Evolutionary conservation across 2,797 vertebrate genomes (phyloP).

Genomic region (Brachyalestes nurse): DNA sequence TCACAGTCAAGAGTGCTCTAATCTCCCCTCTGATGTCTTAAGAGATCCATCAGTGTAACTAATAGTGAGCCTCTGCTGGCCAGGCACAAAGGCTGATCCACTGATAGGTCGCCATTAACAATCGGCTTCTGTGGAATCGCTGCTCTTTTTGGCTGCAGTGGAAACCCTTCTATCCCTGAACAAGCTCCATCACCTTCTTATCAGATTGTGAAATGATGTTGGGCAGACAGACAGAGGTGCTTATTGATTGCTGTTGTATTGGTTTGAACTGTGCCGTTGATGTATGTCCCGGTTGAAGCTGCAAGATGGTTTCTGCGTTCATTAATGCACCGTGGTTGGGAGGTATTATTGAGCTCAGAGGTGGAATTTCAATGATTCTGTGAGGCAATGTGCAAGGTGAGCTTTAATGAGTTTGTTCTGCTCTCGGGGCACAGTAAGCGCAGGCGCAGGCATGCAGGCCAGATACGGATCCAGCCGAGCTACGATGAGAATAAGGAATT

Average conservation of each 20-base stretch:
- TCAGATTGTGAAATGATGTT: slow-evolving; percentile 10
- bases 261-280: slow-evolving; percentile 1
- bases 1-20: slow-evolving; percentile 58
- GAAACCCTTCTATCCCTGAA: slow-evolving; percentile 7
- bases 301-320: slow-evolving; percentile 17
- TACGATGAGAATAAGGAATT: slow-evolving; percentile 42
- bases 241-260: slow-evolving; percentile 26
- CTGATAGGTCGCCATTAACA: slow-evolving; percentile 42
- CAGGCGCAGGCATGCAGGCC: slow-evolving; percentile 3
- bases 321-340: slow-evolving; percentile 27
- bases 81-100: slow-evolving; percentile 45
- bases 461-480: background rate
- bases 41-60: slow-evolving; percentile 58
- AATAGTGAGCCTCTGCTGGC: slow-evolving; percentile 50
- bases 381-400: slow-evolving; percentile 39
- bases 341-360: slow-evolving; percentile 17
- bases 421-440: slow-evolving; percentile 29
- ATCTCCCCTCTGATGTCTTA: slow-evolving; percentile 63
- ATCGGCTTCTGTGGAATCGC: slow-evolving; percentile 14
- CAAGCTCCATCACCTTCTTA: slow-evolving; percentile 15
- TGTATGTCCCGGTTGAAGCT: slow-evolving; percentile 13
- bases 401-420: slow-evolving; percentile 46
- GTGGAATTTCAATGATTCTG: slow-evolving; percentile 41
- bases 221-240: slow-evolving; percentile 19
- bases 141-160: background rate